A percentile compares a stretch with the other conserved stretches of the same genome.
Conservation (phyloP, 2,888 invertebrate genomes). For the Belgica antarctica region DNA sequence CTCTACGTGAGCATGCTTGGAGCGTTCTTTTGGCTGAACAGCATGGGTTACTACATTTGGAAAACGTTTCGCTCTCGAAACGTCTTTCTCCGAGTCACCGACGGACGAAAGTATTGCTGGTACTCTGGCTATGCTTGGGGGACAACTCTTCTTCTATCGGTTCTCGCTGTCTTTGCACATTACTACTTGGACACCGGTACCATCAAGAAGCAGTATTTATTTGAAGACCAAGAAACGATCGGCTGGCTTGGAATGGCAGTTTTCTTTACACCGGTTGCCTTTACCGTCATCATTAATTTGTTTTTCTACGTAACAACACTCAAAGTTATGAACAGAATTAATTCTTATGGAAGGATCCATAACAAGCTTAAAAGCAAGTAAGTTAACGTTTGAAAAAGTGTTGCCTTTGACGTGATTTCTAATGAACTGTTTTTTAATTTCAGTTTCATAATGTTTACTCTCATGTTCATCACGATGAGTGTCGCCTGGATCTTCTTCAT, state of each 20-base stretch:
- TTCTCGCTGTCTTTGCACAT: conserved; percentile 76
- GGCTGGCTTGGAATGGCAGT: conserved; percentile 79
- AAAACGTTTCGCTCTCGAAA: conserved; percentile 83
- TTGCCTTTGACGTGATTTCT: neutral
- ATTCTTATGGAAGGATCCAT: conserved; percentile 81
- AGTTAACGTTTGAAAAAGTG: conserved; percentile 46
- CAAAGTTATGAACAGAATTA: conserved; percentile 74
- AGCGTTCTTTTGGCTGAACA: conserved; percentile 84
- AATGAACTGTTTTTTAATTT: conserved; percentile 50
- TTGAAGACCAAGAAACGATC: conserved; percentile 70
- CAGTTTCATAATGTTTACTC: conserved; percentile 76
- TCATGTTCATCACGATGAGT: conserved; percentile 72
- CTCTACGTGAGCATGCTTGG: conserved; percentile 73
- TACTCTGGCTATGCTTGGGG: conserved; percentile 81
- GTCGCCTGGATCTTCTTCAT: conserved; percentile 74
- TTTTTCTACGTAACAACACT: conserved; percentile 78
- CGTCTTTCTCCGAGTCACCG: conserved; percentile 79
- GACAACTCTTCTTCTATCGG: conserved; percentile 67
- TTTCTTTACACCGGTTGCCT: conserved; percentile 78
- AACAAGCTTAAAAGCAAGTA: conserved; percentile 82
- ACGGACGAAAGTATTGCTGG: conserved; percentile 82
- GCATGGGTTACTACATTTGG: conserved; percentile 84
- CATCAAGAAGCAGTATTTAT: conserved; percentile 58
- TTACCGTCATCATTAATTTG: conserved; percentile 72
- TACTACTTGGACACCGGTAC: conserved; percentile 71